Base-by-base conservation (phyloP, 2,113 vertebrate genomes). In the Lophotis ruficrista region DNA sequence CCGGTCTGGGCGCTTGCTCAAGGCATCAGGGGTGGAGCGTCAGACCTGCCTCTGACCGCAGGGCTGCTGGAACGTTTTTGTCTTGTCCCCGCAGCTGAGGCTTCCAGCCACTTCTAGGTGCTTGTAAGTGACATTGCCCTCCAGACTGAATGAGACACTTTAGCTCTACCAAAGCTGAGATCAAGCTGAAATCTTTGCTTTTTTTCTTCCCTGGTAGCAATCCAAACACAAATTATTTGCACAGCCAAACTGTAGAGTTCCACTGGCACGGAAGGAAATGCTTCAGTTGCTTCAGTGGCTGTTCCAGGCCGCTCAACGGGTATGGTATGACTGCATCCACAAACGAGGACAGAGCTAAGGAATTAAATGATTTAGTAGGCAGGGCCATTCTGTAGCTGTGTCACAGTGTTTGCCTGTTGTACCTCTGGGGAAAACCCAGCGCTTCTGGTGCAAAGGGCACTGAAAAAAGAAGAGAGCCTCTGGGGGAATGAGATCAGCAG, bases 221-320 rank as follows among this genome's bases (percentile, higher is more conserved):
- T 54, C 41, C 57, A 77, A 72, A 43, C 20, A 37, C 0, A 0
- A 57, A 83, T 28, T 43, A 37, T 25, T 66, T 66, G 38, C 24
- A 5, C 6, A 60, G 28, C 28, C 2, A 0, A 25, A 23, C 38
- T 2, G 1, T 16, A 25, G 33, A 51, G 33, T 45, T 60, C 54
- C 14, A 12, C 12, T 0, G 1, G 22, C 33, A 57, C 1, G 1
- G 18, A 56, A 19, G 41, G 35, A 62, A 73, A 33, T 4, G 14
- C 30, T 68, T 30, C 10, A 2, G 27, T 37, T 50, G 25, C 23
- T 77, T 53, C 48, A 48, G 58, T 12, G 53, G 21, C 61, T 68
- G 2, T 64, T 62, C 57, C 17, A 12, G 68, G 66, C 27, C 37
- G 47, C 56, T 79, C 28, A 2, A 13, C 16, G 23, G 18, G 21